These are phyloP conservation scores for Canis aureus DNA, from an alignment of 2,113 vertebrate genomes.

Conservation along the genomic window DNA sequence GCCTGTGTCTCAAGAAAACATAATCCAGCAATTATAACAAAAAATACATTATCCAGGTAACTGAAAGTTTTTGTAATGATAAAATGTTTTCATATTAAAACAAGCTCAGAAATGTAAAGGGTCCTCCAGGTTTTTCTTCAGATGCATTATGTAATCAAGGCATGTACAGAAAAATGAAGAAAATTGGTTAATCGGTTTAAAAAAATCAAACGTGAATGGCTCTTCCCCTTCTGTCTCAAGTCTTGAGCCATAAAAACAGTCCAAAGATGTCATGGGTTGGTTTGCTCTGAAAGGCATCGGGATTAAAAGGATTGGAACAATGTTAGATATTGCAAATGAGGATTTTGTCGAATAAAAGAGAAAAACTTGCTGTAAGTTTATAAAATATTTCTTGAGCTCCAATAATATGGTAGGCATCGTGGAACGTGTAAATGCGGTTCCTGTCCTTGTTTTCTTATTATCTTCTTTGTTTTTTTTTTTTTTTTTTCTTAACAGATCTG, in stretches of 20 bases:
- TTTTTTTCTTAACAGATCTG: constrained; percentile 66
- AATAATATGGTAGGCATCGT: not conserved
- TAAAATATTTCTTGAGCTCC: constrained; percentile 61
- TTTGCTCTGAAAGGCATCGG: not conserved
- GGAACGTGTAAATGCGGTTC: not conserved
- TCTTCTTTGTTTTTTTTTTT: constrained; percentile 47
- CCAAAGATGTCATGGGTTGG: constrained; percentile 44
- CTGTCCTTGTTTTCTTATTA: constrained; percentile 15
- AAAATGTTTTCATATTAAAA: constrained; percentile 17
- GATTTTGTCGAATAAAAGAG: constrained; percentile 53
- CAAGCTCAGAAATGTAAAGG: not conserved
- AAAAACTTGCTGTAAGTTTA: constrained; percentile 13
- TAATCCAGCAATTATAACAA: constrained; percentile 1
- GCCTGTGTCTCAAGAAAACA: constrained; percentile 6
- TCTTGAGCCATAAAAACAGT: constrained; percentile 63
- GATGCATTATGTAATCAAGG: not conserved
- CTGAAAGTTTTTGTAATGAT: not conserved
- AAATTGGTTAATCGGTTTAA: constrained; percentile 57
- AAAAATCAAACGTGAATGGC: constrained; percentile 53
- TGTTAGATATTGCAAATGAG: constrained; percentile 19
- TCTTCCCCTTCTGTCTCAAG: constrained; percentile 35
- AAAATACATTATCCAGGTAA: not conserved
- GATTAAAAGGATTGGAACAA: constrained; percentile 53
- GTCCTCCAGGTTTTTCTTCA: not conserved
- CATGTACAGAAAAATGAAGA: constrained; percentile 38